Evolutionary conservation across 2,113 vertebrate species (phyloP), one percentile per base, ranked within the genome.

Genomic region (Poeciliopsis turrubarensis): DNA sequence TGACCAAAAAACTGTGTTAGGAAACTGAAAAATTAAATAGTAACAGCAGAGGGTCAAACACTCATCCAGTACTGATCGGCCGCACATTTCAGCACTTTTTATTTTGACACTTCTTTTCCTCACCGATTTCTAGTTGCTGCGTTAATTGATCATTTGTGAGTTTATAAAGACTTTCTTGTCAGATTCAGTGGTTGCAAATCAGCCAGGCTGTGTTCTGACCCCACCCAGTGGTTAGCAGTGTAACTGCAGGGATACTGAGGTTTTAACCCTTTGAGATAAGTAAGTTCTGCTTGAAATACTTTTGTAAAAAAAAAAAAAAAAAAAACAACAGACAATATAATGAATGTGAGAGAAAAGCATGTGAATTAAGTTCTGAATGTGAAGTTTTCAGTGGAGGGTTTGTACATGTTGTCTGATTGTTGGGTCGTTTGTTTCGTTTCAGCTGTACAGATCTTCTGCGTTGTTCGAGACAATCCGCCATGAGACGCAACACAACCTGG

Each of bases 391-490:
- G 44, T 7, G 17, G 44, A 7, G 19, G 15, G 5, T 17, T 47
- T 47, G 44, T 5, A 6, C 15, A 41, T 15, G 17, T 15, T 17
- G 27, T 32, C 19, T 67, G 11, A 39, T 25, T 26, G 37, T 67
- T 13, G 25, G n/a, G 27, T 19, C 6, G 34, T 41, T 60, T 72
- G 47, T 67, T 83, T 60, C 77, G 41, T 86, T 82, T 32, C 89
- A 99, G 97, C 89, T 99, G 79, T 97, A 98, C 78, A 90, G 96
- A 75, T 96, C 97, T 0, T 98, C 97, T 0, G 95, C 94, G 0
- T 90, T 99, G 54, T 98, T 99, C 60, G 97, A 99, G 88, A 95
- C 93, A 0, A 97, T 98, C 64, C 96, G 97, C 2, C 96, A 96
- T 0, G 97, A 98, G 88, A 96, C 91, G 1, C 97, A 97, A 92